These are phyloP conservation scores for Scolopax rusticola DNA, from an alignment of 2,797 vertebrate species.

Conservation along the genomic window DNA sequence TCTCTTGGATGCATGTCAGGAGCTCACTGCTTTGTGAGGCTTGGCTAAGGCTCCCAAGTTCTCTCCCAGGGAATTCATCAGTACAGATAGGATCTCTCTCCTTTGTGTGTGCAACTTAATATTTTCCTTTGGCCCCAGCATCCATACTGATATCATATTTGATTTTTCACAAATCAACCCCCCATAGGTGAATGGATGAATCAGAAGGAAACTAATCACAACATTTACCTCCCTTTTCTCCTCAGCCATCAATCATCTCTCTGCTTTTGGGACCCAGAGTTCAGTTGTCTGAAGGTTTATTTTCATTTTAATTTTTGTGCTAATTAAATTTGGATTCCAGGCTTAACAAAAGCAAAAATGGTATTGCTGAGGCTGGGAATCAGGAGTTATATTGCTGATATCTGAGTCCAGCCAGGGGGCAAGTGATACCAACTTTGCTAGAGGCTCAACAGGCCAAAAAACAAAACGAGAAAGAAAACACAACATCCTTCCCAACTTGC, in stretches of 20 bases:
- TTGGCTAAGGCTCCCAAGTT: slow-evolving; percentile 19
- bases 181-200: not conserved
- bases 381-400: not conserved
- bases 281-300: slow-evolving; percentile 46
- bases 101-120: slow-evolving; percentile 24
- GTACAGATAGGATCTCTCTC: slow-evolving; percentile 23
- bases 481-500: not conserved
- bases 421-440: slow-evolving; percentile 17
- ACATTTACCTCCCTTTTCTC: slow-evolving; percentile 3
- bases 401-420: not conserved
- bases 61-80: slow-evolving; percentile 41
- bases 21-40: slow-evolving; percentile 36
- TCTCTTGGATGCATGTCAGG: slow-evolving; percentile 44
- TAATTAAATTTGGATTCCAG: slow-evolving; percentile 57
- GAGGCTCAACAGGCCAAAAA: not conserved
- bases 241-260: slow-evolving; percentile 11
- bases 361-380: not conserved
- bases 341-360: slow-evolving; percentile 27
- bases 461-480: not conserved
- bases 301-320: slow-evolving; percentile 49
- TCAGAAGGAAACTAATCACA: not conserved
- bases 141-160: slow-evolving; percentile 15
- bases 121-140: slow-evolving; percentile 44
- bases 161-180: slow-evolving; percentile 20
- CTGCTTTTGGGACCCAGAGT: slow-evolving; percentile 19